Evolutionary conservation across 2,888 invertebrate genomes (phyloP).

Genomic region (Aspidiotus destructor): DNA sequence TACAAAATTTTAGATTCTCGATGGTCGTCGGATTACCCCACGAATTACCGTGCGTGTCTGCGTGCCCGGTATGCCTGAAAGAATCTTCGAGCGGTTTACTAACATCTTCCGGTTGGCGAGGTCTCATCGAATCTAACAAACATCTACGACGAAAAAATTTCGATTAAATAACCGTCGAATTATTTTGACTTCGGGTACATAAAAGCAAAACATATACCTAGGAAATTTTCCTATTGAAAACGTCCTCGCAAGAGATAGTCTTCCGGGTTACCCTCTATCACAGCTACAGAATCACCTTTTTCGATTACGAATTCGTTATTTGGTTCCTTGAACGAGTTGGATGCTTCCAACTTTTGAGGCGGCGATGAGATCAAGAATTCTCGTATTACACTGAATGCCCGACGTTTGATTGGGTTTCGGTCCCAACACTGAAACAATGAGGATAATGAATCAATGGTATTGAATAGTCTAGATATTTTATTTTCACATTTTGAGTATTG

Average conservation of each 20-base stretch:
- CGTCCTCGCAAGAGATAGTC: slow-evolving; percentile 89
- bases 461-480: too few relatives aligned
- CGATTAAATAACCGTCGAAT: neutral
- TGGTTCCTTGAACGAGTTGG: slow-evolving; percentile 29
- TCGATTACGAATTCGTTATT: slow-evolving; percentile 47
- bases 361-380: slow-evolving; percentile 60
- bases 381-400: slow-evolving; percentile 74
- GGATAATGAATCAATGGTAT: neutral
- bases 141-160: slow-evolving; percentile 42
- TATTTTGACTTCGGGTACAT: neutral
- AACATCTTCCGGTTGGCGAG: slow-evolving; percentile 60
- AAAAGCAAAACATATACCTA: slow-evolving; percentile 45
- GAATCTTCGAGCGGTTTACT: slow-evolving; percentile 70
- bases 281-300: slow-evolving; percentile 71
- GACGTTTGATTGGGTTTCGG: slow-evolving; percentile 74
- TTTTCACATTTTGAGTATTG: too few relatives aligned
- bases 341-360: slow-evolving; percentile 47
- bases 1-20: slow-evolving; percentile 65
- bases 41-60: slow-evolving; percentile 61
- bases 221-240: slow-evolving; percentile 85
- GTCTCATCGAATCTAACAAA: slow-evolving; percentile 59
- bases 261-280: slow-evolving; percentile 81
- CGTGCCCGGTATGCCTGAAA: slow-evolving; percentile 71
- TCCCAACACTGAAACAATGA: slow-evolving; percentile 65
- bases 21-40: slow-evolving; percentile 77